phyloP scores from a whole-genome alignment of 2,888 invertebrate genomes.

The Lacanobia wlatinum region DNA sequence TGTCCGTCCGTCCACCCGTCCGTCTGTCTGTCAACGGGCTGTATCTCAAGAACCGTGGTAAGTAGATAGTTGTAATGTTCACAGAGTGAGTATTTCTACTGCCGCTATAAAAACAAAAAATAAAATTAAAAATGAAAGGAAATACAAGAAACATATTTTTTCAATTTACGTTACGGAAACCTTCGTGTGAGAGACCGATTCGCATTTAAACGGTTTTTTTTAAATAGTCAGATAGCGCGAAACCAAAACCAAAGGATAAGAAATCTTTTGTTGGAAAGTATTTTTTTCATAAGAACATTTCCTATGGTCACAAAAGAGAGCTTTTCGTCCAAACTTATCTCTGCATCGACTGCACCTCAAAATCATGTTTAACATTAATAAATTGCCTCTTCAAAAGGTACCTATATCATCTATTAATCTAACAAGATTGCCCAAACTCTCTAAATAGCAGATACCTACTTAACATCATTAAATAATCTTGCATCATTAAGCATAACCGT shows the following conservation, averaged over 20 bases:
- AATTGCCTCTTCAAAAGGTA: not conserved
- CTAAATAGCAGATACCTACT: constrained; percentile 1
- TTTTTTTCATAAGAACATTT: not conserved
- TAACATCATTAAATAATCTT: constrained; percentile 32
- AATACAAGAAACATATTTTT: too few species aligned
- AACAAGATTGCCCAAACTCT: constrained; percentile 18
- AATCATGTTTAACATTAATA: not conserved
- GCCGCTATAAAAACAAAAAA: too few species aligned
- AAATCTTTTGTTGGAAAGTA: not conserved
- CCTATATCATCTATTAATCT: constrained; percentile 10
- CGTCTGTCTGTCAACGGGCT: too few species aligned
- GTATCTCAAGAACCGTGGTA: too few species aligned
- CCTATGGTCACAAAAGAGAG: not conserved
- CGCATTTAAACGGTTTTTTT: too few species aligned
- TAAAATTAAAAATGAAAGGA: too few species aligned
- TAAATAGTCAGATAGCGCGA: too few species aligned
- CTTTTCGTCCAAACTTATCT: not conserved
- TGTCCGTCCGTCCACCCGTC: too few species aligned
- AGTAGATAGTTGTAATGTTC: too few species aligned
- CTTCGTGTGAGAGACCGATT: too few species aligned
- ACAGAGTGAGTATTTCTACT: too few species aligned
- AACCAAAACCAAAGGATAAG: not conserved
- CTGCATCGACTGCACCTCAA: not conserved
- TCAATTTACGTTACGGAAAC: too few species aligned
- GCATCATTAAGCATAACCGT: constrained; percentile 35